Percentiles rank a stretch among this genome's conserved stretches.
phyloP scores from a whole-genome alignment of 2,888 invertebrate genomes.

The Cerastoderma edule region DNA sequence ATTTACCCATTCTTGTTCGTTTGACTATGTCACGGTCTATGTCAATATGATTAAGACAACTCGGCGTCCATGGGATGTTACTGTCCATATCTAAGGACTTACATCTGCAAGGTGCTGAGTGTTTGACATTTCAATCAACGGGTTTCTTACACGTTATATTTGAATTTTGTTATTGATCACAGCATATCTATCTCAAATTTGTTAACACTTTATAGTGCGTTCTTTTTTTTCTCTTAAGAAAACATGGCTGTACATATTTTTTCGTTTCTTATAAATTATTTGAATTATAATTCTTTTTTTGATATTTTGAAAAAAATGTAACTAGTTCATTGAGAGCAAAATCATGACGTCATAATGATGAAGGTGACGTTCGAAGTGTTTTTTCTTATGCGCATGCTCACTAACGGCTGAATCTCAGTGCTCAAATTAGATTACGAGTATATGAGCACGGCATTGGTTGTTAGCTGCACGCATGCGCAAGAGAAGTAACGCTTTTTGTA shows the following conservation, averaged over 20 bases:
- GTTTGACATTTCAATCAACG: too few species aligned
- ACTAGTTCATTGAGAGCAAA: background rate
- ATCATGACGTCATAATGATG: background rate
- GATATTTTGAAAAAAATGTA: background rate
- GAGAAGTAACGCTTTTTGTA: background rate
- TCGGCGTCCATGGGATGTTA: background rate
- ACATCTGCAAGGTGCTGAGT: background rate
- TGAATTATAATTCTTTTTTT: background rate
- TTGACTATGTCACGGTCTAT: too few species aligned
- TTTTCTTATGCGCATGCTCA: too few species aligned
- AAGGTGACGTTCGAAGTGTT: too few species aligned
- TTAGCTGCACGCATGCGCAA: background rate
- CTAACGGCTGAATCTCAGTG: too few species aligned
- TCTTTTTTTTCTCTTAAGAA: slow-evolving; percentile 11
- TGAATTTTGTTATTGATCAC: slow-evolving; percentile 11
- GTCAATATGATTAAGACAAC: too few species aligned
- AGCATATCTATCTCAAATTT: slow-evolving; percentile 25
- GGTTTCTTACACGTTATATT: too few species aligned
- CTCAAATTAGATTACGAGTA: too few species aligned
- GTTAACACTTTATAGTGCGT: slow-evolving; percentile 1
- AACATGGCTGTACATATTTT: slow-evolving; percentile 21
- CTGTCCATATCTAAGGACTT: too few species aligned
- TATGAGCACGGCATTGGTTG: background rate
- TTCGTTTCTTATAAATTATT: slow-evolving; percentile 24
- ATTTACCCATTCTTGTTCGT: too few species aligned